Percentiles rank a stretch among this genome's conserved stretches.
Conservation (phyloP, 2,888 invertebrate genomes). For the Lycaena phlaeas region DNA sequence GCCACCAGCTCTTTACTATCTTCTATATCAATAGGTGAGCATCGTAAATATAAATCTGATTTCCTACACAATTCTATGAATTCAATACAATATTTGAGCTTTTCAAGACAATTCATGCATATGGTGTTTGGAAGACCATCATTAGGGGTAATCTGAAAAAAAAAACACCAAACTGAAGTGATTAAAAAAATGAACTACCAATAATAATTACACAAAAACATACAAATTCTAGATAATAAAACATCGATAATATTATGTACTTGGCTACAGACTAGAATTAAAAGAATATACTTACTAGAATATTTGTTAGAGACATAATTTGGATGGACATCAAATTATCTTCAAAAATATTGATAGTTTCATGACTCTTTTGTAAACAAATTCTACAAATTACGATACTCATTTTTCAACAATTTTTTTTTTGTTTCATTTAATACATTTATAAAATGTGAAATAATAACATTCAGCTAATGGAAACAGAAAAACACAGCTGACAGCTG, state of each 20-base stretch:
- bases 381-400: slow-evolving; percentile 31
- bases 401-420: slow-evolving; percentile 5
- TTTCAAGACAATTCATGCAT: slow-evolving; percentile 40
- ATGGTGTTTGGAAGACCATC: slow-evolving; percentile 48
- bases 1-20: too few relatives aligned
- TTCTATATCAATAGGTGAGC: slow-evolving; percentile 21
- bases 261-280: neutral
- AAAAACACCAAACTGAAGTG: slow-evolving; percentile 5
- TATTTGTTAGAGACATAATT: slow-evolving; percentile 43
- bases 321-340: slow-evolving; percentile 18
- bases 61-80: slow-evolving; percentile 44
- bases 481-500: too few relatives aligned
- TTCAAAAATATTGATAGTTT: slow-evolving; percentile 35
- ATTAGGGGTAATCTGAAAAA: slow-evolving; percentile 42
- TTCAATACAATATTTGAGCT: slow-evolving; percentile 38
- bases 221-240: neutral
- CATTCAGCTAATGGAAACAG: too few relatives aligned
- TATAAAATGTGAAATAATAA: too few relatives aligned
- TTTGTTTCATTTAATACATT: too few relatives aligned
- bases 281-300: slow-evolving; percentile 34
- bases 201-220: neutral
- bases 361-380: slow-evolving; percentile 32
- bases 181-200: neutral
- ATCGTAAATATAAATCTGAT: slow-evolving; percentile 39
- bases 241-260: neutral